A percentile compares a stretch with the other conserved stretches of the same genome.
Conservation (phyloP, 2,888 invertebrate genomes). For the Drosophila lutescens region DNA sequence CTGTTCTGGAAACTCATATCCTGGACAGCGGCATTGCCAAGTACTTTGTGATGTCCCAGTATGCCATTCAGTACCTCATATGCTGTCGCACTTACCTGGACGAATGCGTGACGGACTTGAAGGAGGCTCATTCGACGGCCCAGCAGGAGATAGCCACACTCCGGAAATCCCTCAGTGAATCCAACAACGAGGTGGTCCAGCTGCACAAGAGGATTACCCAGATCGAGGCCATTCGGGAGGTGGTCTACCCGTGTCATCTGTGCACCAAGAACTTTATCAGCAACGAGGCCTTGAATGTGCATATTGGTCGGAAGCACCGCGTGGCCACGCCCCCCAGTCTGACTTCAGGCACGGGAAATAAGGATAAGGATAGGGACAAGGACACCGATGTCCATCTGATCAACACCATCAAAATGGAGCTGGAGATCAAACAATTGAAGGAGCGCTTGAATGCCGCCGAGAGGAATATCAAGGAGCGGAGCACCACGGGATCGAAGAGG, state of each 20-base stretch:
- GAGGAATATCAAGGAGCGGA: slow-evolving; percentile 84
- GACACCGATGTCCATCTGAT: slow-evolving; percentile 84
- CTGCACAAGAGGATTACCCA: slow-evolving; percentile 82
- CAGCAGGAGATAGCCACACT: slow-evolving; percentile 78
- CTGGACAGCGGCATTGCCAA: slow-evolving; percentile 84
- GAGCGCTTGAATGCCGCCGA: slow-evolving; percentile 87
- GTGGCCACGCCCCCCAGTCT: slow-evolving; percentile 46
- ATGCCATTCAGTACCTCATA: slow-evolving; percentile 82
- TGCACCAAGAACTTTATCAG: slow-evolving; percentile 84
- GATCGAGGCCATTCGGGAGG: slow-evolving; percentile 82
- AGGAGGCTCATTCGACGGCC: slow-evolving; percentile 67
- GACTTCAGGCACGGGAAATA: slow-evolving; percentile 13
- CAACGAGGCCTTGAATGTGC: slow-evolving; percentile 83
- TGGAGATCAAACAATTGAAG: slow-evolving; percentile 88
- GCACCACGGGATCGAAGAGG: slow-evolving; percentile 31
- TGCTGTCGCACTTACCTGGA: slow-evolving; percentile 83
- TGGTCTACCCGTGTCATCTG: slow-evolving; percentile 82
- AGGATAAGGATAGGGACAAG: slow-evolving; percentile 48
- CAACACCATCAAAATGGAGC: slow-evolving; percentile 87
- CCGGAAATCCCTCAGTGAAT: slow-evolving; percentile 70
- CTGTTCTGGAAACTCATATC: slow-evolving; percentile 80
- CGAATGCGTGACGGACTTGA: slow-evolving; percentile 77
- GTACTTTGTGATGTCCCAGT: slow-evolving; percentile 82
- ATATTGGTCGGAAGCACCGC: slow-evolving; percentile 81
- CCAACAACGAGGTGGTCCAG: slow-evolving; percentile 80